Evolutionary conservation across 2,797 vertebrate genomes (phyloP), one percentile per base, ranked within the genome.

Genomic region (Triplophysa yarkandensis): DNA sequence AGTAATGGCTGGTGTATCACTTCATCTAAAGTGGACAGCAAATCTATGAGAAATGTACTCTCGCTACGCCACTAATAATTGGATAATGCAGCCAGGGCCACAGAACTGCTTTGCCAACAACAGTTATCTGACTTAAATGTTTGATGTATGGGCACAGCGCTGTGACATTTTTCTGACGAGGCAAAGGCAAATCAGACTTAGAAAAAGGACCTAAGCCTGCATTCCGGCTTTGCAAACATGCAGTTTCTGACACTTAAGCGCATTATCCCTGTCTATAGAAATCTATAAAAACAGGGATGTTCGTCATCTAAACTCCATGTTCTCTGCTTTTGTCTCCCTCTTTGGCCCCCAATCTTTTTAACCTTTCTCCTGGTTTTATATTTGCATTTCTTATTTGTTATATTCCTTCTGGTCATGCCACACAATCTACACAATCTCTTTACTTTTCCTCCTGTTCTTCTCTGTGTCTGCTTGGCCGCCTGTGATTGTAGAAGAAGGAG

Each of bases 401-500:
- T 60, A 17, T 57, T 9, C 80, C 36, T 71, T 4, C 68, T 63
- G 46, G 36, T 70, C 50, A 63, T 77, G 41, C 50, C 64, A 76
- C 65, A 75, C 57, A 62, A 76, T 30, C 32, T 78, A 13, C 62
- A 44, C 43, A 50, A 66, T 32, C 57, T 54, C 62, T 54, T 28
- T 48, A 43, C 30, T 10, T 21, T n/a, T 30, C 68, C 68, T 27
- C 25, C 60, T 58, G 16, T 66, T 30, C 34, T 25, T 17, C 27
- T 64, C 19, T 43, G 32, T 44, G 8, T 50, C 67, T 86, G 84
- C 86, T 88, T 86, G 78, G 81, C 86, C 70, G 58, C 13, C 72
- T 48, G 77, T 57, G 54, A 23, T 43, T 68, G 39, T 62, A 86
- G 85, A 68, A 85, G 85, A 67, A 81, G 83, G 48, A 90, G 92